Evolutionary conservation across 2,797 vertebrate species (phyloP).

Genomic region (Periparus ater): DNA sequence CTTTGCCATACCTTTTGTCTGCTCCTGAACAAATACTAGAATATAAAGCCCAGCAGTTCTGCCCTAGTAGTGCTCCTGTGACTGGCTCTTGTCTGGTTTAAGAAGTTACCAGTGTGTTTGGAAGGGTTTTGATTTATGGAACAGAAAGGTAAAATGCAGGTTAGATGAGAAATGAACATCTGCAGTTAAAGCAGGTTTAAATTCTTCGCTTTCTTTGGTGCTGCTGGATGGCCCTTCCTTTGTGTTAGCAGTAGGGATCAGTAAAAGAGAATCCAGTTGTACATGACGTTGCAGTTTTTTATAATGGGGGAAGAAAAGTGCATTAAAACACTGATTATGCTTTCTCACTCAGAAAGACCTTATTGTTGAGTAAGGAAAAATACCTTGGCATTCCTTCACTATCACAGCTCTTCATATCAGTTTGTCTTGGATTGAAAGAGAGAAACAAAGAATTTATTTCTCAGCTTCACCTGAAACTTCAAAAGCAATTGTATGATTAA

Average conservation of each 20-base stretch:
- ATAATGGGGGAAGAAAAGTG: rapidly evolving
- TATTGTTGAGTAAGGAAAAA: slow-evolving; percentile 36
- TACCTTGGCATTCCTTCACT: background rate
- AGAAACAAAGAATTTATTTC: slow-evolving; percentile 36
- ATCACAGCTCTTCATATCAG: slow-evolving; percentile 26
- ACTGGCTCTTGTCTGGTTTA: background rate
- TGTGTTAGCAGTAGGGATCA: background rate
- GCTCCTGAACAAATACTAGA: background rate
- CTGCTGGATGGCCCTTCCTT: background rate
- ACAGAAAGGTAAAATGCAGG: background rate
- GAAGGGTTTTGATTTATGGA: background rate
- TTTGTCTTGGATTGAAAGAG: background rate
- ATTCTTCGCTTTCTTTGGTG: background rate
- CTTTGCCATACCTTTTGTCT: background rate
- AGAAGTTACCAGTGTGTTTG: background rate
- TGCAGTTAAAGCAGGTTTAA: background rate
- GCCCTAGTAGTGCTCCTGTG: background rate
- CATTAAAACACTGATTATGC: background rate
- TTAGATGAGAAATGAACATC: background rate
- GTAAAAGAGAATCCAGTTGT: background rate
- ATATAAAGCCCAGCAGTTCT: background rate
- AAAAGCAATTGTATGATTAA: slow-evolving; percentile 27
- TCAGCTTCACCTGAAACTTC: slow-evolving; percentile 35
- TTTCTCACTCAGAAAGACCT: slow-evolving; percentile 29
- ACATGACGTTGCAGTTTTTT: background rate